Evolutionary conservation across 2,113 vertebrate genomes (phyloP).

Genomic region (Xiphophorus maculatus): DNA sequence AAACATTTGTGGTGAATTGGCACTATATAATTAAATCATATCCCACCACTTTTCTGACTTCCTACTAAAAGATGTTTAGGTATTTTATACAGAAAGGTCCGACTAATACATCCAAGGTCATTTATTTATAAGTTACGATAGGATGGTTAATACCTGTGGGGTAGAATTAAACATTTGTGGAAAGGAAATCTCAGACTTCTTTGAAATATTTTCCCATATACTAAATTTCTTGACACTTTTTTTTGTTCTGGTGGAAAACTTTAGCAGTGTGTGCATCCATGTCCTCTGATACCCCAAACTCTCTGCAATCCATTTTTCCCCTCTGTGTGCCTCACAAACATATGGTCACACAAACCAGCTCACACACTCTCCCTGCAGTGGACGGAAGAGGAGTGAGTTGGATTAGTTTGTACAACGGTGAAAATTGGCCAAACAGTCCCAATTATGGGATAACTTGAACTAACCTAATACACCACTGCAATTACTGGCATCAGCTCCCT

Average conservation of each 20-base stretch:
- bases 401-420: slow-evolving; percentile 81
- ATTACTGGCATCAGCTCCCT: slow-evolving; percentile 77
- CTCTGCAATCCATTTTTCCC: slow-evolving; percentile 25
- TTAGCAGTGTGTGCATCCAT: neutral
- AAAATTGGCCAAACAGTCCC: slow-evolving; percentile 82
- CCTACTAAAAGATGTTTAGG: no score
- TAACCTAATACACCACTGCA: slow-evolving; percentile 82
- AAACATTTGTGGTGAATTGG: no score
- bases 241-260: neutral
- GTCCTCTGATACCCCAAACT: slow-evolving; percentile 33
- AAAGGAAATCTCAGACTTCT: neutral
- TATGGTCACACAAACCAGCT: slow-evolving; percentile 32
- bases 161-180: neutral
- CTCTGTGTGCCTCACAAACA: slow-evolving; percentile 14
- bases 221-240: neutral
- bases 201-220: neutral
- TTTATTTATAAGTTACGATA: no score
- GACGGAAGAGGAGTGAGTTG: slow-evolving; percentile 65
- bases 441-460: slow-evolving; percentile 80
- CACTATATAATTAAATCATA: no score
- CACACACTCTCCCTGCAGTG: slow-evolving; percentile 41
- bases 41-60: no score
- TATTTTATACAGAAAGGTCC: no score
- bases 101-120: no score
- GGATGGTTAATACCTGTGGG: neutral